Base-by-base conservation (phyloP, 1,140 invertebrate genomes). In the Trichogramma pretiosum region DNA sequence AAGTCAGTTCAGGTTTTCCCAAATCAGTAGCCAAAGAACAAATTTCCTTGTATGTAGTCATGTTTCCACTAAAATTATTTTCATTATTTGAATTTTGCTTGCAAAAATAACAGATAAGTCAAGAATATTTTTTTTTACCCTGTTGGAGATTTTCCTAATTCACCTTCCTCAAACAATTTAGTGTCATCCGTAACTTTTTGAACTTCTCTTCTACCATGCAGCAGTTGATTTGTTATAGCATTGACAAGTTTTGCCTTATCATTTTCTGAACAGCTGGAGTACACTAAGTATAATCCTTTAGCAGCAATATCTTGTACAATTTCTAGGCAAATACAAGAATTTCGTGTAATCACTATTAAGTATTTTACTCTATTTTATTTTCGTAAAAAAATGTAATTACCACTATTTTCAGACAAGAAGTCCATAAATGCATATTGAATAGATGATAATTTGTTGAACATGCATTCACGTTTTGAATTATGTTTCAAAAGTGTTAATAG, bases 11-110 rank as follows among this genome's bases (percentile, higher is more conserved):
- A 1, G 93, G 93, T 63, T 95, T 87, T 62, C 95, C 93, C 24
- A 96, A 72, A 70, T 95, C 91, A 5, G 88, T 90, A 1, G 91
- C 92, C 11, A 97, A 73, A 0, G 89, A 87, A 70, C 91, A 96
- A 3, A 97, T 77, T 71, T 96, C 93, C 64, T 89, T 90, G 62
- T 97, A 96, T 0, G 92, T 95, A 7, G 89, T 89, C 23, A 93
- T 71, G 56, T 84, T 87, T 14, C 84, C 85, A 1, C 87, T 89
- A 58, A 50, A 67, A 56, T 56, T 39, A 37, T 41, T 39, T 11
- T 5, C 5, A 34, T n/a, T n/a, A 11, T n/a, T 11, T n/a, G 16
- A 34, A 34, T 34, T 34, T 23, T 48, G n/a, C 22, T 33, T 38
- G 17, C 24, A 28, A 35, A 48, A 2, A 39, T 38, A 21, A 46